These are phyloP conservation scores for Quadroppia sp. DNA, from an alignment of 2,888 invertebrate genomes.

Conservation along the genomic window DNA sequence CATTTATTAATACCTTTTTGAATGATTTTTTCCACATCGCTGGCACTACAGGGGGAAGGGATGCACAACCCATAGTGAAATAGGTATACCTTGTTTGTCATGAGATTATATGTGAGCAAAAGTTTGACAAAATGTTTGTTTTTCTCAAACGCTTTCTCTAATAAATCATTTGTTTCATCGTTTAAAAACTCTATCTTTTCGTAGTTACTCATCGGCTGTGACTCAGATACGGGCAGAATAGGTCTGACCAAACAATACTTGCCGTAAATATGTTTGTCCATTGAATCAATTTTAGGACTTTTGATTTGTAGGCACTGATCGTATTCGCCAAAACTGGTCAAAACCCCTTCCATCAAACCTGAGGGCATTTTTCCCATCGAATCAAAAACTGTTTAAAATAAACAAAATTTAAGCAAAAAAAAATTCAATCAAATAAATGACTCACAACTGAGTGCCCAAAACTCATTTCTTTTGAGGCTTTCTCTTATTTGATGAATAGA, in stretches of 20 bases:
- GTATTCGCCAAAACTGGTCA: constrained; percentile 17
- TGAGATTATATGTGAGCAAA: background rate
- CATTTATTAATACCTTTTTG: constrained; percentile 24
- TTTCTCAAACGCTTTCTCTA: background rate
- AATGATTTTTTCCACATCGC: constrained; percentile 31
- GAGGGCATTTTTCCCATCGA: background rate
- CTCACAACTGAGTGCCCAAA: no score
- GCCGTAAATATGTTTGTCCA: constrained; percentile 8
- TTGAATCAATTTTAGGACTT: background rate
- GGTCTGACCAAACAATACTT: constrained; percentile 41
- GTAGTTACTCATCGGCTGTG: background rate
- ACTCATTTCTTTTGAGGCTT: no score
- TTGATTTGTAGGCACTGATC: constrained; percentile 17
- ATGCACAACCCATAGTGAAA: constrained; percentile 41
- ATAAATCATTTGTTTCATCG: background rate
- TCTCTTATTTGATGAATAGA: no score
- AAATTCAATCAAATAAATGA: no score
- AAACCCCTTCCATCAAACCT: background rate
- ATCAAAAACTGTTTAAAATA: constrained; percentile 5
- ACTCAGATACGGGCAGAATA: background rate
- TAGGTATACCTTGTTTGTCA: background rate
- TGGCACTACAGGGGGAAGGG: constrained; percentile 39
- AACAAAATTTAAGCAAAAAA: no score
- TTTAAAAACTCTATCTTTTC: background rate
- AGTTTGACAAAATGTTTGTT: background rate